These are phyloP conservation scores for Stictonetta naevosa DNA, from an alignment of 2,113 vertebrate genomes.

Conservation along the genomic window DNA sequence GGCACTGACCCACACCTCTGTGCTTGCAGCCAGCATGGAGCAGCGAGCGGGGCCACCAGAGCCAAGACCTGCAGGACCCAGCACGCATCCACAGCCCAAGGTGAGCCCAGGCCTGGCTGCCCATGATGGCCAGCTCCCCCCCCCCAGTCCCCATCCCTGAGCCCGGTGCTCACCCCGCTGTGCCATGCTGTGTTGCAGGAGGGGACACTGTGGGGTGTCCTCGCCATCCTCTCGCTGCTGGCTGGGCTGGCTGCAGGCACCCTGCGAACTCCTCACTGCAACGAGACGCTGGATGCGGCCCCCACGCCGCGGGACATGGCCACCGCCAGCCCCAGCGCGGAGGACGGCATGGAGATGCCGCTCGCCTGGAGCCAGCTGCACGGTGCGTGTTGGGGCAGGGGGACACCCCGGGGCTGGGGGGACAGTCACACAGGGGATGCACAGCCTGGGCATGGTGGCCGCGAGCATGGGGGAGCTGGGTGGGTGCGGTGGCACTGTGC, in stretches of 20 bases:
- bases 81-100: neutral
- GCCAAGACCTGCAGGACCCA: conserved; percentile 39
- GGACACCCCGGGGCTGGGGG: no score
- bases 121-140: accelerated
- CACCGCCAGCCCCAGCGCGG: neutral
- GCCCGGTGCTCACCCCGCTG: accelerated
- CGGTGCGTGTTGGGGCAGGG: neutral
- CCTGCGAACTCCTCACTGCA: neutral
- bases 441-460: neutral
- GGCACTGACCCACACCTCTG: neutral
- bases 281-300: neutral
- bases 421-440: neutral
- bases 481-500: accelerated
- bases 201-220: conserved; percentile 54
- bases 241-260: conserved; percentile 43
- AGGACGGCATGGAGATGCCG: neutral
- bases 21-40: conserved; percentile 70
- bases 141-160: neutral
- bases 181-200: conserved; percentile 39
- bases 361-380: conserved; percentile 32
- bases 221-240: conserved; percentile 64
- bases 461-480: accelerated
- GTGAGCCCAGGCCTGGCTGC: conserved; percentile 44
- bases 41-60: conserved; percentile 35
- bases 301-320: neutral